These are phyloP conservation scores for human (Homo sapiens) DNA, from an alignment of 2,113 vertebrate genomes.

Conservation along the genomic window DNA sequence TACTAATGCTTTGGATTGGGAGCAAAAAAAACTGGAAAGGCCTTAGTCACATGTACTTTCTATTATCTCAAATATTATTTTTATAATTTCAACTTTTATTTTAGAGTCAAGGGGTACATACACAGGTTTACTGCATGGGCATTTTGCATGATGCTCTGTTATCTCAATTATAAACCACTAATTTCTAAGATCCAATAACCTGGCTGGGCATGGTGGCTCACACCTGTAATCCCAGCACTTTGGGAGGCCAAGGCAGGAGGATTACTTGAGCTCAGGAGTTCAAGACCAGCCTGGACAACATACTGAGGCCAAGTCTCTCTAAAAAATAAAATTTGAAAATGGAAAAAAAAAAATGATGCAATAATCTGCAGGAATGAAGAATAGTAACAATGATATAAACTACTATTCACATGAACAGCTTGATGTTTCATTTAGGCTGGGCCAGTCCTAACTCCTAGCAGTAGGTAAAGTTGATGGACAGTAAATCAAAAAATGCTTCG, in stretches of 20 bases:
- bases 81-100: too few relatives aligned
- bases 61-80: neutral
- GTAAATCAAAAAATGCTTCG: neutral
- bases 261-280: too few relatives aligned
- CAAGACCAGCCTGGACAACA: too few relatives aligned
- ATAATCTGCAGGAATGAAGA: neutral
- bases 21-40: neutral
- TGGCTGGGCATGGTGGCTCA: too few relatives aligned
- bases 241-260: too few relatives aligned
- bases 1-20: neutral
- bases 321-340: too few relatives aligned
- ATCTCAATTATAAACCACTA: neutral
- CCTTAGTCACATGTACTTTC: neutral
- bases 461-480: neutral
- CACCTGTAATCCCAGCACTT: too few relatives aligned
- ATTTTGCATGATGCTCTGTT: neutral
- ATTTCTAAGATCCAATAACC: neutral
- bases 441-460: neutral
- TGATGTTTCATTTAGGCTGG: neutral
- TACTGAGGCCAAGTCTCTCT: too few relatives aligned
- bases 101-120: too few relatives aligned
- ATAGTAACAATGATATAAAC: neutral
- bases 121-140: too few relatives aligned
- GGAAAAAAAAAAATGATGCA: neutral
- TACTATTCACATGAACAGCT: neutral